Evolutionary conservation across 1,140 invertebrate species (phyloP), one percentile per base, ranked within the genome.

Genomic region (Heliconius congener): DNA sequence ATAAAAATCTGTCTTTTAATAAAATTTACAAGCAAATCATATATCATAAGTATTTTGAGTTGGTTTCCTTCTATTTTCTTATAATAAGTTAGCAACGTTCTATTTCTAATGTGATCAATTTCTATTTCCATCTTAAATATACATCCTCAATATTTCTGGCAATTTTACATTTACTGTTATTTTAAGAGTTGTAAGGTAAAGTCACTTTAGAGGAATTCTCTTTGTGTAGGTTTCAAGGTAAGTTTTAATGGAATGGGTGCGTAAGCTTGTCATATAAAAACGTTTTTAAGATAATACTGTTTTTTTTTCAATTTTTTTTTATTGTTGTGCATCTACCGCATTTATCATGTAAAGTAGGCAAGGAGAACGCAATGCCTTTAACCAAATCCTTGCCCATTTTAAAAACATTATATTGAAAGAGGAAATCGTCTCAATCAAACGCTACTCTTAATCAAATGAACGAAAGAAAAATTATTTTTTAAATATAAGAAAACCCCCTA

Each of bases 261-360:
- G 60, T 66, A 66, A 66, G 60, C 60, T 66, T 66, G 60, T 27
- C 60, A 66, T 66, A 66, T 66, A 66, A 66, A 66, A 60, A 60
- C 55, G 11, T 60, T 60, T 52, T 19, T 52, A 60, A 66, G 27
- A 66, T 16, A 66, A 30, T 23, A 66, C 13, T 27, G 27, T 66
- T 66, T 27, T 30, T 66, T 57, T 23, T 23, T 23, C 16, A 46
- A 8, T 55, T 55, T 8, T 27, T 60, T 3, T 30, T 66, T 30
- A 30, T 66, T 66, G 30, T 30, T 9, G 11, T 66, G 8, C 9
- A 30, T 30, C 60, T 66, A n/a, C 60, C 23, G 13, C 13, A 16
- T 30, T 16, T 30, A 6, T n/a, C 60, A 23, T 57, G 55, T n/a
- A 23, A 57, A 57, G n/a, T 11, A 55, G 13, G 0, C 3, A 57